Conservation (phyloP, 2,888 invertebrate genomes). For the Xylota segnis region DNA sequence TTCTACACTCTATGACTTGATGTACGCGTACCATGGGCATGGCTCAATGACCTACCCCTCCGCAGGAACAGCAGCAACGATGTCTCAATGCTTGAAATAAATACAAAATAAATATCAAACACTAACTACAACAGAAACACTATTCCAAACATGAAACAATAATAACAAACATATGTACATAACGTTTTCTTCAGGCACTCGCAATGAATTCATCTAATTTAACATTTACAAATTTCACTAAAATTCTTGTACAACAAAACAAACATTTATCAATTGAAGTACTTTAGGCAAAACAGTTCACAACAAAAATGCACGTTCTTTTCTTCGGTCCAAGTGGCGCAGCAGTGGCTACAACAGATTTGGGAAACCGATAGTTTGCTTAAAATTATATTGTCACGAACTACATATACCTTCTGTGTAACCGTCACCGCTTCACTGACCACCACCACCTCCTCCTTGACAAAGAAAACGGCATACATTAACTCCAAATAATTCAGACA, state of each 20-base stretch:
- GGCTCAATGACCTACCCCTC: no score
- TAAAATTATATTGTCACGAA: neutral
- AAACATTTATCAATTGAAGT: neutral
- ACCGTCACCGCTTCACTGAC: no score
- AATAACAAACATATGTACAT: neutral
- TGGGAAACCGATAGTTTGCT: constrained; percentile 1
- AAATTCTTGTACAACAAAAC: neutral
- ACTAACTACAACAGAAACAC: constrained; percentile 15
- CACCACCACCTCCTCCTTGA: no score
- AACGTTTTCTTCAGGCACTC: constrained; percentile 5
- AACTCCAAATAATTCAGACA: neutral
- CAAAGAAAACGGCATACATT: no score
- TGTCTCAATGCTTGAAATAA: neutral
- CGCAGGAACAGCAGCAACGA: no score
- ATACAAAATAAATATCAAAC: neutral
- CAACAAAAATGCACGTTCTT: neutral
- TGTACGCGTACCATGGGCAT: no score
- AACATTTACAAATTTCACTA: neutral
- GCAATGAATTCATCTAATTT: neutral
- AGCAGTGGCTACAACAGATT: neutral
- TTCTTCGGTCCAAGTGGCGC: neutral
- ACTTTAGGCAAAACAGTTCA: neutral
- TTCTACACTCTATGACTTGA: no score
- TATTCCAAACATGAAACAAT: neutral
- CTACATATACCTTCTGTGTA: neutral